phyloP scores from a whole-genome alignment of 2,113 vertebrate genomes.

The Psephotus haematonotus region DNA sequence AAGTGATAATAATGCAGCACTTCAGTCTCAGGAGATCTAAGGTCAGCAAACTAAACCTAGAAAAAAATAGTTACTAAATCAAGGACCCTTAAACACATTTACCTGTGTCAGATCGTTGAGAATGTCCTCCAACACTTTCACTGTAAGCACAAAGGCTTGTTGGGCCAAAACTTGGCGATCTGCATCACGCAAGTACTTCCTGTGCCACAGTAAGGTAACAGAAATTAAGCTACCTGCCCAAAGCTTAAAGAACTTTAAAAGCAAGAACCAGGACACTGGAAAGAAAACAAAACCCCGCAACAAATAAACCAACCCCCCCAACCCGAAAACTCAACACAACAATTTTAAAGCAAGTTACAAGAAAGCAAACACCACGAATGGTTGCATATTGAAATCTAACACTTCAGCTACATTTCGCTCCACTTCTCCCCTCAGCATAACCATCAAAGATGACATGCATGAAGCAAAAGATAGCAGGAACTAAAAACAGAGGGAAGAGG shows the following conservation, averaged over 20 bases:
- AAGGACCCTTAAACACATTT: background rate
- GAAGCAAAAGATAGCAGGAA: background rate
- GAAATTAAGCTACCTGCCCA: background rate
- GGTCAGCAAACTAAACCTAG: background rate
- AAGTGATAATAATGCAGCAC: background rate
- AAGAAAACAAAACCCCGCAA: background rate
- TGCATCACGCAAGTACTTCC: conserved; percentile 98
- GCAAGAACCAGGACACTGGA: background rate
- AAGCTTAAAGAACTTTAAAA: background rate
- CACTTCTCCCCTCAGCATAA: background rate
- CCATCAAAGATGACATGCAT: background rate
- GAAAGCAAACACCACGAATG: background rate
- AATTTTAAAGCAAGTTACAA: background rate
- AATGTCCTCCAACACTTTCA: conserved; percentile 96
- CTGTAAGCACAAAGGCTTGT: conserved; percentile 92
- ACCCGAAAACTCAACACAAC: background rate
- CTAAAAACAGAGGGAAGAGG: background rate
- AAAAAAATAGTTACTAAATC: background rate
- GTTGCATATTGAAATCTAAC: background rate
- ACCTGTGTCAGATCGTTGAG: conserved; percentile 92
- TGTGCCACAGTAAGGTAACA: conserved; percentile 44
- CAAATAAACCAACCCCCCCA: background rate
- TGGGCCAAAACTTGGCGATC: conserved; percentile 97
- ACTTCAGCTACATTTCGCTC: background rate
- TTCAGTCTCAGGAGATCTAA: background rate